These are phyloP conservation scores for Neuroscelio doddi DNA, from an alignment of 2,888 invertebrate genomes.

Conservation along the genomic window DNA sequence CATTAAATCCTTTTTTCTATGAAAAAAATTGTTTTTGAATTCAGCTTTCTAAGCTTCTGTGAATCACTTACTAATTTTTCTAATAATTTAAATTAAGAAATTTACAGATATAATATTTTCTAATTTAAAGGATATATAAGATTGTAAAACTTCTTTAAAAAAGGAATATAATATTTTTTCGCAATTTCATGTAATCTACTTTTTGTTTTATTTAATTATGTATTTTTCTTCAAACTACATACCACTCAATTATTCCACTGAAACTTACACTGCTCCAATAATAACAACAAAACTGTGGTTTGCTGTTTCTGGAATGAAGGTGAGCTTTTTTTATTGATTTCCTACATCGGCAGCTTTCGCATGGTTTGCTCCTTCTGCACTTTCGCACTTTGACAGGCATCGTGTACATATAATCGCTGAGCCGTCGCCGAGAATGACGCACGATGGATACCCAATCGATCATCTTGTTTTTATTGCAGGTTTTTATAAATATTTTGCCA, in stretches of 20 bases:
- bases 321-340: conserved; percentile 18
- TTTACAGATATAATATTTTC: too few species aligned
- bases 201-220: too few species aligned
- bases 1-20: too few species aligned
- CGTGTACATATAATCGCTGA: conserved; percentile 81
- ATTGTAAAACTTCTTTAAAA: too few species aligned
- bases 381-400: conserved; percentile 79
- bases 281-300: conserved; percentile 47
- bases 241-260: conserved; percentile 7
- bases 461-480: conserved; percentile 70
- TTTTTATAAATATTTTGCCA: neutral
- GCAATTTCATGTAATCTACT: too few species aligned
- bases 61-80: too few species aligned
- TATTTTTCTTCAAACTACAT: too few species aligned
- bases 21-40: too few species aligned
- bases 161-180: too few species aligned
- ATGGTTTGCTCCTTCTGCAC: conserved; percentile 73
- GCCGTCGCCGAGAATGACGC: conserved; percentile 80
- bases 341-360: conserved; percentile 37
- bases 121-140: too few species aligned
- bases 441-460: conserved; percentile 87
- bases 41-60: too few species aligned
- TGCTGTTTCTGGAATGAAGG: conserved; percentile 12
- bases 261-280: conserved; percentile 59
- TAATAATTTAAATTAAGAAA: too few species aligned